Evolutionary conservation across 2,113 vertebrate species (phyloP), one percentile per base, ranked within the genome.

Genomic region (Lepidothrix coronata): DNA sequence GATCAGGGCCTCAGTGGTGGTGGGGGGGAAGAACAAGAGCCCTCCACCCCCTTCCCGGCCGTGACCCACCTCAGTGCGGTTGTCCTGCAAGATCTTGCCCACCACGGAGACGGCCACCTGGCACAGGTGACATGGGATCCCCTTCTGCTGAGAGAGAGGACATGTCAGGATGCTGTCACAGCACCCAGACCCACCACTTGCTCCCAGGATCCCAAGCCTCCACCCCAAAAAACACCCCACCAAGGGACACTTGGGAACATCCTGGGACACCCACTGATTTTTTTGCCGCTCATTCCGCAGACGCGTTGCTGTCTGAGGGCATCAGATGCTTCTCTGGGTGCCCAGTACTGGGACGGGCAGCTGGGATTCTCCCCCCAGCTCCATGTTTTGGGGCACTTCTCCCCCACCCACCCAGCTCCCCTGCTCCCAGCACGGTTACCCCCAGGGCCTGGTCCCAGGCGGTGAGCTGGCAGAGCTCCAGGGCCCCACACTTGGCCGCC

Each of bases 61-160:
- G 0, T 13, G 39, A 91, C 98, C 97, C 94, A 99, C 99, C 98
- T 99, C 97, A 0, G 99, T 99, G 25, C 93, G 28, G 74, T 99
- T 99, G 82, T 99, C 97, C 85, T 99, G 99, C 78, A 99, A 65
- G 81, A 99, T 70, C 91, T 99, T 97, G 16, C 96, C 98, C 61
- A 98, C 96, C 51, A 98, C 95, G 0, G 95, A 96, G 61, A 99
- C 62, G 2, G 98, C 96, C 28, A 99, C 93, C 95, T 99, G 99
- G 93, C 99, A 99, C 39, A 99, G 49, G 59, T 99, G 98, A 82
- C 99, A 99, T 4, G 98, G 98, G 88, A 99, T 96, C 1, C 97
- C 87, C 98, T 99, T 99, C 99, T 99, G 95, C 74, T 25, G 62
- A 70, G 48, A 68, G n/a, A 71, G 8, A 7, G 41, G 23, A 67